phyloP scores from a whole-genome alignment of 2,888 invertebrate species.

The Muschampia plurimacula region DNA sequence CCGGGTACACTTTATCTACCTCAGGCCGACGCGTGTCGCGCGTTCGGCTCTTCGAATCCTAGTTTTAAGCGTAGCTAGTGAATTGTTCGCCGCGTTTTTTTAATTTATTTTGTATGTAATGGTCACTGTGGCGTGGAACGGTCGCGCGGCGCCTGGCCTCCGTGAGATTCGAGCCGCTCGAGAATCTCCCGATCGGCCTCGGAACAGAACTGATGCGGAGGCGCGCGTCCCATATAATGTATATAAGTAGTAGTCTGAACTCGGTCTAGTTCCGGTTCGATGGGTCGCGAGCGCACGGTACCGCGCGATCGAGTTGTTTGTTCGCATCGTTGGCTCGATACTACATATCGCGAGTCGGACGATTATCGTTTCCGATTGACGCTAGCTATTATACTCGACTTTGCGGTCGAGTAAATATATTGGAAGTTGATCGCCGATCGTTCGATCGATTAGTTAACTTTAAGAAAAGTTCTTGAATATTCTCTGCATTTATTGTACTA shows the following conservation, averaged over 20 bases:
- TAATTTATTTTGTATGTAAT: conserved; percentile 60
- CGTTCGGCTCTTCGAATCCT: conserved; percentile 76
- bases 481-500: conserved; percentile 65
- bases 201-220: conserved; percentile 40
- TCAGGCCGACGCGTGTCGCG: conserved; percentile 55
- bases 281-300: neutral
- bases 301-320: conserved; percentile 4
- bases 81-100: conserved; percentile 63
- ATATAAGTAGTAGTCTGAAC: conserved; percentile 1
- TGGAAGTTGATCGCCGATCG: conserved; percentile 22
- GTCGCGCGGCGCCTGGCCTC: conserved; percentile 25
- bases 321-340: conserved; percentile 29
- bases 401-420: neutral
- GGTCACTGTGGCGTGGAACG: conserved; percentile 37
- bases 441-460: conserved; percentile 48
- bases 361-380: conserved; percentile 12
- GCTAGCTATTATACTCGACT: neutral
- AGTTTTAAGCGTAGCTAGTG: conserved; percentile 76
- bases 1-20: conserved; percentile 60
- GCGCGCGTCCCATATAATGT: conserved; percentile 4
- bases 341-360: conserved; percentile 32
- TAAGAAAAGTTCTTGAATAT: conserved; percentile 55
- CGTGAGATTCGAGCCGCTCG: conserved; percentile 8
- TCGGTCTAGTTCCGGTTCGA: neutral
- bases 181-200: conserved; percentile 31